Base-by-base conservation (phyloP, 2,797 vertebrate species). In the Sebastes dallii region DNA sequence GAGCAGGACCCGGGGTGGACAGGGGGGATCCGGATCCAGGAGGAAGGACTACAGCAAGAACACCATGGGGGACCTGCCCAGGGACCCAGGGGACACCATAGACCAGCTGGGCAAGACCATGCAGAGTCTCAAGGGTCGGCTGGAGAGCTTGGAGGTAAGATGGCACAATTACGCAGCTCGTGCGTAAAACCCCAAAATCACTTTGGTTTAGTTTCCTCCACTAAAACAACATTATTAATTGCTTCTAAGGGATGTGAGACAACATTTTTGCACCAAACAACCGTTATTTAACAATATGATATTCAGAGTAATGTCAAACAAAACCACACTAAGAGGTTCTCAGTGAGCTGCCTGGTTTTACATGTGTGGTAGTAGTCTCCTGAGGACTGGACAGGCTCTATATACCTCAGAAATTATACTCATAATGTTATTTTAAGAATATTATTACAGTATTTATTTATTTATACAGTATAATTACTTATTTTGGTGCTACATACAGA, bases 41-140 rank as follows among this genome's bases (percentile, higher is more conserved):
- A 92, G 96, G 80, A 98, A 97, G 85, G 97, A 96, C 71, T 86
- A 91, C 64, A 95, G 94, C 81, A 96, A 97, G 78, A 92, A 99
- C 93, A 99, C 98, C 2, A 99, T 99, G 98, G 98, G 98, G 25
- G 98, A 99, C 86, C 92, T 99, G 86, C 98, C 98, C 60, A 95
- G 98, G 54, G 97, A 99, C 90, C 97, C 98, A 5, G 73, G 93
- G 0, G 97, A 96, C 88, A 94, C 97, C 66, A 96, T 99, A 80
- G 97, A 98, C 76, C 98, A 99, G 86, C 96, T 99, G 77, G 97
- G 97, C 62, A 97, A 97, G 89, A 99, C 98, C 77, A 97, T 99
- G 96, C 98, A 99, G 94, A 94, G 94, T 62, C 96, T 99, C 18
- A 99, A 99, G 89, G 97, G 98, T 86, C 96, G 98, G 9, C 95